These are phyloP conservation scores for Recurvirostra avosetta DNA, from an alignment of 2,113 vertebrate species.

Conservation along the genomic window DNA sequence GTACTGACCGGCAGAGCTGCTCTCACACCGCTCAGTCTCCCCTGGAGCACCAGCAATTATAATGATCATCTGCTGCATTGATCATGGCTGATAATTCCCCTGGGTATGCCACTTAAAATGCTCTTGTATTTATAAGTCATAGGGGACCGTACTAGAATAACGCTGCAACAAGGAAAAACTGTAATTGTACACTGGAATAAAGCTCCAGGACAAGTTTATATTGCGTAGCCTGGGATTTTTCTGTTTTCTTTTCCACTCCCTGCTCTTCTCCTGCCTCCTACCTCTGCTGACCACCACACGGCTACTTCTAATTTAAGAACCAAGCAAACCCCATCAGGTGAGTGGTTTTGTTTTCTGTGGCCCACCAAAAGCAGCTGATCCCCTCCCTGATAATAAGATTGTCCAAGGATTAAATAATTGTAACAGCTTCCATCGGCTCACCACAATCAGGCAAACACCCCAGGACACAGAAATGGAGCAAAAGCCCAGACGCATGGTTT, in stretches of 20 bases:
- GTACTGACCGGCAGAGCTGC: neutral
- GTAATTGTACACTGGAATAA: neutral
- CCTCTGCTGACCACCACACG: neutral
- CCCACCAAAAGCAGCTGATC: neutral
- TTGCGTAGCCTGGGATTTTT: neutral
- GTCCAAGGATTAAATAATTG: neutral
- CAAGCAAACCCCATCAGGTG: neutral
- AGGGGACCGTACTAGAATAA: neutral
- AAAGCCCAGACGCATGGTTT: neutral
- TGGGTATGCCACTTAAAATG: neutral
- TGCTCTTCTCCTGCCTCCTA: neutral
- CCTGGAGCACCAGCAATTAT: neutral
- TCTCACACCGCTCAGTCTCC: neutral
- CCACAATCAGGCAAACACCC: neutral
- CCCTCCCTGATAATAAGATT: neutral
- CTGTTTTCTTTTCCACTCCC: neutral
- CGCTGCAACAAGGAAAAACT: neutral
- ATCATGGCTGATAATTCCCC: neutral
- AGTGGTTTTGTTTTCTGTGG: neutral
- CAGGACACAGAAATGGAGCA: neutral
- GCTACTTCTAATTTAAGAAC: neutral
- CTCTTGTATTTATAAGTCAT: neutral
- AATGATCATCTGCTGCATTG: neutral
- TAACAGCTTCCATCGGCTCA: neutral
- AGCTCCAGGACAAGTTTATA: neutral